phyloP scores from a whole-genome alignment of 1,140 invertebrate species.

The Pogonomyrmex californicus region DNA sequence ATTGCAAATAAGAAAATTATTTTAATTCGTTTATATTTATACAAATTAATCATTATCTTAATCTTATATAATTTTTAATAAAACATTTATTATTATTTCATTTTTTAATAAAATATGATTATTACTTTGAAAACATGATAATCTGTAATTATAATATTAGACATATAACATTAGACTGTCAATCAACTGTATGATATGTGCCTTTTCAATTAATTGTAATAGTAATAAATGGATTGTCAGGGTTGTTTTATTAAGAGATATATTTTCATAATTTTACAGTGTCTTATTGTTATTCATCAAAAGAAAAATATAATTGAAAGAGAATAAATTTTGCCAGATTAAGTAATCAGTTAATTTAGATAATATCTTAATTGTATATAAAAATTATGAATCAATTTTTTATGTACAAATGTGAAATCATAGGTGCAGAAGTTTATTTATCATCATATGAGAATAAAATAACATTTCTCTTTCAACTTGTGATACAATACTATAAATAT shows the following conservation, averaged over 20 bases:
- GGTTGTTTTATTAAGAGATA: neutral
- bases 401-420: neutral
- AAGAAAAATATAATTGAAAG: constrained; percentile 16
- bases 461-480: neutral
- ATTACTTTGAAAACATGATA: neutral
- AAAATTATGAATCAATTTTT: neutral
- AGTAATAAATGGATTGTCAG: neutral
- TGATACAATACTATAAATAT: neutral
- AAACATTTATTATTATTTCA: neutral
- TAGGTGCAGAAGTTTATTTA: neutral
- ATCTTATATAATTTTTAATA: neutral
- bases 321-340: neutral
- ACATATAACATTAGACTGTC: neutral
- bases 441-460: neutral
- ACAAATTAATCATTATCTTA: constrained; percentile 5
- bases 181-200: neutral
- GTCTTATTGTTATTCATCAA: constrained; percentile 19
- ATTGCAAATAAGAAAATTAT: neutral
- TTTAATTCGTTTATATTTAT: neutral
- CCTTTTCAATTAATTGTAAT: neutral
- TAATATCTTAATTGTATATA: constrained; percentile 24
- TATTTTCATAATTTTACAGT: constrained; percentile 21
- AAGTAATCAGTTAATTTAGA: neutral
- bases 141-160: constrained; percentile 1
- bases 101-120: neutral